Base-by-base conservation (phyloP, 2,113 vertebrate species). In the Aegypius monachus region DNA sequence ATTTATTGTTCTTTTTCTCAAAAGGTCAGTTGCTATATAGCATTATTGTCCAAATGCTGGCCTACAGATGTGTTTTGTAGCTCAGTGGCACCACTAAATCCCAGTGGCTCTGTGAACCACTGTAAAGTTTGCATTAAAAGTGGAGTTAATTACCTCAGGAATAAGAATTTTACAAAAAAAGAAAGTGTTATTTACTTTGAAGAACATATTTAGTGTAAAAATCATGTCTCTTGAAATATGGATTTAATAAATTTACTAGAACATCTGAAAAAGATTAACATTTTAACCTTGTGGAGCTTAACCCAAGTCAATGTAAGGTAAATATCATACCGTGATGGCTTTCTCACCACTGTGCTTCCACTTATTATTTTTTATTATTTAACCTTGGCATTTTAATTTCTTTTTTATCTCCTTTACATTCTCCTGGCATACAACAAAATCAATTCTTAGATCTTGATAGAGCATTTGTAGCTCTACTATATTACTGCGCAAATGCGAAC, bases 371-470 rank as follows among this genome's bases (percentile, higher is more conserved):
- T 97, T 78, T 81, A 83, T 87, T 94, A 83, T 95, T 88, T 94
- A 96, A 47, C 43, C 18, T 50, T 94, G 72, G 29, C 22, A 55
- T 96, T 97, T 95, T 95, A 93, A 88, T 97, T 91, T 94, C 67
- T 93, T 88, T 81, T 81, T 61, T 58, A 56, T 53, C 21, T 96
- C 93, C 89, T 96, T 95, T 84, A 83, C 93, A 95, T 97, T 97
- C 81, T 81, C 68, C 63, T 77, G 81, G 93, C 47, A 86, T 50
- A 53, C 53, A 65, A 61, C 34, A 95, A 93, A 90, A 81, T 36
- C 75, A 84, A 59, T n/a, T 90, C 96, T 96, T 86, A 94, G 75
- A 88, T 95, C 74, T 91, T 81, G 47, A 82, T 59, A 67, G 50
- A 79, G n/a, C 25, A 55, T 94, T 92, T 95, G 59, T 50, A 93